Evolutionary conservation across 2,888 invertebrate genomes (phyloP).

Genomic region (Priocnemis perturbator): DNA sequence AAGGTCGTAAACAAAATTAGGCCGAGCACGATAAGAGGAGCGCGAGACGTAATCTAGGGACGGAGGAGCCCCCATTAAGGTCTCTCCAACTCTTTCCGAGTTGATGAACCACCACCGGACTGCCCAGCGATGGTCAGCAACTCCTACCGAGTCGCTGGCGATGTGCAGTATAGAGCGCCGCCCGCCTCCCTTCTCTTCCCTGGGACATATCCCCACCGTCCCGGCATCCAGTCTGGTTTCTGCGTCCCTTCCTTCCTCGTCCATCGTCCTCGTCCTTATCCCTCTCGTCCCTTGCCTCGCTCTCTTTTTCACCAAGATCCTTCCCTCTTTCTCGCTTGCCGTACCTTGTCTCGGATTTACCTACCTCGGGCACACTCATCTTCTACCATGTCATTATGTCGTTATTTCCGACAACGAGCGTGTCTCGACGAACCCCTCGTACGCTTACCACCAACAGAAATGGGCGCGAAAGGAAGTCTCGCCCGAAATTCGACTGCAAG

Average conservation of each 20-base stretch:
- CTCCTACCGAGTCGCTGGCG: conserved; percentile 39
- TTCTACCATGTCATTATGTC: conserved; percentile 74
- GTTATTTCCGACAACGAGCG: conserved; percentile 74
- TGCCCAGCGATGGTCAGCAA: conserved; percentile 44
- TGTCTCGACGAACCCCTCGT: conserved; percentile 66
- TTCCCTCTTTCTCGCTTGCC: conserved; percentile 23
- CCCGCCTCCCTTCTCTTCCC: conserved; percentile 11
- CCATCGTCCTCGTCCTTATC: background rate
- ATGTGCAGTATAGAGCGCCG: conserved; percentile 6
- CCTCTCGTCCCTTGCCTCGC: conserved; percentile 22
- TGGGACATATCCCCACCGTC: background rate
- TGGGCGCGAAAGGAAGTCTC: conserved; percentile 51
- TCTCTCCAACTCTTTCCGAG: conserved; percentile 53
- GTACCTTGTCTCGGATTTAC: conserved; percentile 65
- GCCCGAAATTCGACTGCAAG: conserved; percentile 52
- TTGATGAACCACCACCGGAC: conserved; percentile 9
- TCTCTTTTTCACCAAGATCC: conserved; percentile 10
- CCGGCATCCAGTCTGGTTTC: conserved; percentile 32
- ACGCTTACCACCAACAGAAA: conserved; percentile 50
- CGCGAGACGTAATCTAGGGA: conserved; percentile 51
- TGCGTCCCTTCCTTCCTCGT: too few species aligned
- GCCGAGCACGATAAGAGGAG: conserved; percentile 50
- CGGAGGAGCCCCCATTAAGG: conserved; percentile 58
- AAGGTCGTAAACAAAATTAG: conserved; percentile 53
- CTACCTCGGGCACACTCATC: conserved; percentile 71